These are phyloP conservation scores for Exocentrus adspersus DNA, from an alignment of 2,888 invertebrate genomes.

Conservation along the genomic window DNA sequence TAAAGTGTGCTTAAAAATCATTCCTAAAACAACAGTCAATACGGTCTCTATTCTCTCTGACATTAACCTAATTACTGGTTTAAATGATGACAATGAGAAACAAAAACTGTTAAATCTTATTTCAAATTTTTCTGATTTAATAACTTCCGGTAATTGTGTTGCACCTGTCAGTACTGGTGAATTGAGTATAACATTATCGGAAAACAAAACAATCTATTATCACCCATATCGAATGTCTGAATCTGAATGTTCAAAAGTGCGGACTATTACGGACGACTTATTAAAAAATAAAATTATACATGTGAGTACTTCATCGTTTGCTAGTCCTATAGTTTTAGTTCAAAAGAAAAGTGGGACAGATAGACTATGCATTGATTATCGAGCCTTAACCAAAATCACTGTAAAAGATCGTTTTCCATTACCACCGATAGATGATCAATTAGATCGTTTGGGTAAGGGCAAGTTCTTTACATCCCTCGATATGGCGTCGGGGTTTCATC, in stretches of 20 bases:
- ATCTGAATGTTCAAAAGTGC: slow-evolving; percentile 28
- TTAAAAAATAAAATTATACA: slow-evolving; percentile 29
- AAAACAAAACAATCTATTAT: slow-evolving; percentile 26
- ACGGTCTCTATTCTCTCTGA: background rate
- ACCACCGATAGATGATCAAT: slow-evolving; percentile 44
- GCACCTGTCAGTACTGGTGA: slow-evolving; percentile 25
- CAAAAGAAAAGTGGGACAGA: slow-evolving; percentile 32
- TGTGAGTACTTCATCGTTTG: slow-evolving; percentile 32
- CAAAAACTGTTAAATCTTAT: slow-evolving; percentile 10
- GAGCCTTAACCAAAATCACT: slow-evolving; percentile 44
- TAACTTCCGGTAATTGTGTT: slow-evolving; percentile 12
- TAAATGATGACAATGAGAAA: background rate
- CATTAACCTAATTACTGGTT: background rate
- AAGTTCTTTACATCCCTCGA: slow-evolving; percentile 49
- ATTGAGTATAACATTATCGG: slow-evolving; percentile 22
- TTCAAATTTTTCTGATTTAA: slow-evolving; percentile 16
- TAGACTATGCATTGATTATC: slow-evolving; percentile 40
- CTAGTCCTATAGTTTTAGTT: slow-evolving; percentile 29
- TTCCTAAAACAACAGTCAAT: slow-evolving; percentile 1
- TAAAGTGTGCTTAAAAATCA: slow-evolving; percentile 4
- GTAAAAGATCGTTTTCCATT: slow-evolving; percentile 46
- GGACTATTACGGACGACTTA: slow-evolving; percentile 33
- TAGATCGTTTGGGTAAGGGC: slow-evolving; percentile 44
- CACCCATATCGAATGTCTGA: slow-evolving; percentile 34
- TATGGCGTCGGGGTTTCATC: slow-evolving; percentile 49